Base-by-base conservation (phyloP, 2,797 vertebrate species). In the Eptatretus atami region DNA sequence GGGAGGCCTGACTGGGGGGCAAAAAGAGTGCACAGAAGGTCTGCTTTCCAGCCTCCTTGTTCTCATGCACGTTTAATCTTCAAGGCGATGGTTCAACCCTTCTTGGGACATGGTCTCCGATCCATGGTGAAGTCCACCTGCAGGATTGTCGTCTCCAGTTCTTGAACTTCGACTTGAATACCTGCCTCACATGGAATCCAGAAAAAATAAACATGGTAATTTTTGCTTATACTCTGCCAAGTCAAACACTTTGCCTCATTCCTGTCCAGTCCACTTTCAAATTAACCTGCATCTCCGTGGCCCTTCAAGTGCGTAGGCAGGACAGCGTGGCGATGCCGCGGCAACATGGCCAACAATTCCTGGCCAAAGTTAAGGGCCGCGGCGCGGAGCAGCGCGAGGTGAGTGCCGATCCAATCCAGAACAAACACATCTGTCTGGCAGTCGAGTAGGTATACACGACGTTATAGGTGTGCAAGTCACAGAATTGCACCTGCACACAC, bases 391-490 rank as follows among this genome's bases (percentile, higher is more conserved):
- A 98, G 77, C n/a, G 63, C 92, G 81, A 0, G 86, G 81, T 0
- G 90, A 96, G 71, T 88, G 94, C 67, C 83, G 80, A 63, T n/a
- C 92, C 92, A 0, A 98, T 86, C 92, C 90, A 98, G 75, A n/a
- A 96, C 93, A 74, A 93, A 98, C 64, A 98, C 80, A 0, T 98
- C 90, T 0, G 86, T 93, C 83, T 85, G 88, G 69, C 92, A 98
- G 76, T 98, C 92, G 70, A 98, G 75, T 72, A 98, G 82, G 77
- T 93, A 98, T 15, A n/a, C n/a, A n/a, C n/a, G n/a, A 98, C 92
- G 0, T 78, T 75, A 71, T 82, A 88, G 3, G 92, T 98, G 75
- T 98, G n/a, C 86, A 70, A 98, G 76, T n/a, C 63, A 98, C 76
- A 64, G 82, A n/a, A 84, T 75, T 98, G 92, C 44, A 98, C 67